Base-by-base conservation (phyloP, 2,797 vertebrate species). In the Chiroxiphia lanceolata region DNA sequence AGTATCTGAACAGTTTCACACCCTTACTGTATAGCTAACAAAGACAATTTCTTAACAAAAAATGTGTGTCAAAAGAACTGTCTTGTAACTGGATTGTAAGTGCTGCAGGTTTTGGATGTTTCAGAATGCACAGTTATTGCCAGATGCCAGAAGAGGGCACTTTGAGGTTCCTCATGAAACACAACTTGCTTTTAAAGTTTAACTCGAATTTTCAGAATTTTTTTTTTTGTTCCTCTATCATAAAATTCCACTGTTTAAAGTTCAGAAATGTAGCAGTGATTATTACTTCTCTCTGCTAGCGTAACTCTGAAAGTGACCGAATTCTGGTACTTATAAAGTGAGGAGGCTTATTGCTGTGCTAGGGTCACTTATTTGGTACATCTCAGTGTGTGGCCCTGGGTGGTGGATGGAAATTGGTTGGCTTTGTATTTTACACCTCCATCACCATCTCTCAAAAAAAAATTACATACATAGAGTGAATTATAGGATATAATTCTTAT, bases 121-220 rank as follows among this genome's bases (percentile, higher is more conserved):
- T 80, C 54, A 23, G 70, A 72, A 22, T 15, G 13, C 4, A 78
- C 85, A 92, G 59, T 83, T 87, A 77, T 29, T 38, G 67, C 13
- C 40, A 57, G 12, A 14, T 75, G 85, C 94, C 96, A 92, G 89
- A 42, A 96, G 96, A 95, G 96, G 96, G 96, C 96, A 61, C 92
- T 93, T 91, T 7, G 44, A 85, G 75, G 86, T 95, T 83, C 92
- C 65, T 33, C n/a, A 34, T 79, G 63, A 75, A 85, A 53, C 23
- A 7, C 13, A 48, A 1, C 40, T 85, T 47, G 18, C 29, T 82
- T 68, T 47, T 34, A 33, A 61, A 60, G 31, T 82, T 80, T 64
- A 53, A 54, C 31, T 79, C 5, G 15, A 26, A 12, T 79, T 75
- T 26, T 75, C 65, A 40, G 65, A 56, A n/a, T 70, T 81, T 54